Evolutionary conservation across 2,888 invertebrate genomes (phyloP).

Genomic region (Clepsis dumicolana): DNA sequence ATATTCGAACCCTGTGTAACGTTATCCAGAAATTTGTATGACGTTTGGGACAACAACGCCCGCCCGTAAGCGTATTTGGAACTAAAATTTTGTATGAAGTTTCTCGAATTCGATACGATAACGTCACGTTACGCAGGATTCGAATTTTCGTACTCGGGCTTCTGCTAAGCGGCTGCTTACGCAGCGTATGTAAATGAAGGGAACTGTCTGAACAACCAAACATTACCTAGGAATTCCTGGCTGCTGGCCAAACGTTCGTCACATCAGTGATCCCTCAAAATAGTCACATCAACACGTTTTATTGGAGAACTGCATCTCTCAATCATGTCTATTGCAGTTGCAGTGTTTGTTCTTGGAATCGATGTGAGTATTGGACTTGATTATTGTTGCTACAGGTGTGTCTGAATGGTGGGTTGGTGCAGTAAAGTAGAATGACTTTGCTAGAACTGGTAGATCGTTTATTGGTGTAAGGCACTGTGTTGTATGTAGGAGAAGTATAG

Average conservation of each 20-base stretch:
- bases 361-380: not conserved
- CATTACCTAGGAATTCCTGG: conserved; percentile 62
- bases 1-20: too few relatives aligned
- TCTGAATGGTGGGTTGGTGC: conserved; percentile 1
- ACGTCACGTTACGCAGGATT: too few relatives aligned
- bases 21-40: too few relatives aligned
- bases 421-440: not conserved
- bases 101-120: too few relatives aligned
- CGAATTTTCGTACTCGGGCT: too few relatives aligned
- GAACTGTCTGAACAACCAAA: conserved; percentile 52
- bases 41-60: too few relatives aligned
- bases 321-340: too few relatives aligned
- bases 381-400: conserved; percentile 2
- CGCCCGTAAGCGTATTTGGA: too few relatives aligned
- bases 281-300: conserved; percentile 63
- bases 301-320: conserved; percentile 49
- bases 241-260: conserved; percentile 57
- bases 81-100: too few relatives aligned
- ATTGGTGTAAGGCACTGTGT: not conserved
- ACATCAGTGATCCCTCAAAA: conserved; percentile 59
- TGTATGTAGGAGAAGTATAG: not conserved
- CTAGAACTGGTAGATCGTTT: not conserved
- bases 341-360: not conserved
- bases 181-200: conserved; percentile 48
- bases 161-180: conserved; percentile 47